Conservation (phyloP, 2,113 vertebrate genomes). For the Anguilla japonica region DNA sequence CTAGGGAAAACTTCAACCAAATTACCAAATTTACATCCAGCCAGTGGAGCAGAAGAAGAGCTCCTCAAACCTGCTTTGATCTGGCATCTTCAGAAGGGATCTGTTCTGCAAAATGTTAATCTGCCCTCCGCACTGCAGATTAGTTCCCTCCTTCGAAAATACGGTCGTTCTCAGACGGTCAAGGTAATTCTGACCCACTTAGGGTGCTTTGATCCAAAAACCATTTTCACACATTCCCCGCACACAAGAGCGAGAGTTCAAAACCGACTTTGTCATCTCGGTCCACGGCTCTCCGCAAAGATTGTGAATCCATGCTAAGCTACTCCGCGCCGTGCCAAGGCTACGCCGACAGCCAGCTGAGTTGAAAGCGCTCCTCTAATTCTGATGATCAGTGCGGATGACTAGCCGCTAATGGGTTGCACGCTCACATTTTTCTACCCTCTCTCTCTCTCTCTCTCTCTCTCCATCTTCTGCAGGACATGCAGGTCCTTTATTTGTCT, state of each 20-base stretch:
- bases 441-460: conserved; percentile 33
- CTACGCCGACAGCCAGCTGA: conserved; percentile 62
- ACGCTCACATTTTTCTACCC: conserved; percentile 41
- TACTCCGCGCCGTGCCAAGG: conserved; percentile 56
- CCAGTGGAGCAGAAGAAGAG: conserved; percentile 50
- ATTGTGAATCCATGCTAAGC: conserved; percentile 56
- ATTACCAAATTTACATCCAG: conserved; percentile 56
- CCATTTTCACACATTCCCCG: conserved; percentile 63
- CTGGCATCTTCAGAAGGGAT: conserved; percentile 61
- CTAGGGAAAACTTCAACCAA: conserved; percentile 43
- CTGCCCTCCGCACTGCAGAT: conserved; percentile 67
- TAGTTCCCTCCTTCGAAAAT: conserved; percentile 57
- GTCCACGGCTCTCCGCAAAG: conserved; percentile 57
- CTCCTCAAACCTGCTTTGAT: conserved; percentile 61
- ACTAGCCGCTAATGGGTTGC: conserved; percentile 64
- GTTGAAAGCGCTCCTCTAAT: conserved; percentile 68
- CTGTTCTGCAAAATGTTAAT: conserved; percentile 66
- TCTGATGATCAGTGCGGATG: conserved; percentile 62
- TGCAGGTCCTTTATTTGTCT: conserved; percentile 41
- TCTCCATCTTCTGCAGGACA: conserved; percentile 29
- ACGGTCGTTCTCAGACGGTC: conserved; percentile 67
- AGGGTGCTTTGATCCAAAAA: conserved; percentile 68
- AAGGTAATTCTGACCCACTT: conserved; percentile 75
- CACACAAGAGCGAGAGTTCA: conserved; percentile 51
- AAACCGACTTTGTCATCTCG: conserved; percentile 62